These are phyloP conservation scores for Tympanoctomys barrerae DNA, from an alignment of 2,797 vertebrate species.

Conservation along the genomic window DNA sequence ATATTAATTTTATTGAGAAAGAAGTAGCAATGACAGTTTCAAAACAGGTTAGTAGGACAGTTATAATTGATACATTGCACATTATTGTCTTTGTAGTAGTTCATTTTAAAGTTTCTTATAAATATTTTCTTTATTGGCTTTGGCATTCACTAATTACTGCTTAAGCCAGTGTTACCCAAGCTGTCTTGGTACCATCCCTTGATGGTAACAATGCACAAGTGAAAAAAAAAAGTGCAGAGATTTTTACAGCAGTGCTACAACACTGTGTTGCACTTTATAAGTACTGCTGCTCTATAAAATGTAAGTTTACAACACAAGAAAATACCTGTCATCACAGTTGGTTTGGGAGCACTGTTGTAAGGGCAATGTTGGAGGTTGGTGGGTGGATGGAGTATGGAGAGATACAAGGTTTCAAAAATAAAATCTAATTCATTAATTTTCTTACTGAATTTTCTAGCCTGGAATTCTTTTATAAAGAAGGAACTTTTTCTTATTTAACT, in stretches of 20 bases:
- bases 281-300: neutral
- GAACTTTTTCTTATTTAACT: neutral
- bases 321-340: neutral
- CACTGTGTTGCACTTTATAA: neutral
- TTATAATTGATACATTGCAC: too few relatives aligned
- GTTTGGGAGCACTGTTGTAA: neutral
- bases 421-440: neutral
- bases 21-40: too few relatives aligned
- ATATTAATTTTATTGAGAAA: too few relatives aligned
- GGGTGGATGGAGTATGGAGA: neutral
- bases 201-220: neutral
- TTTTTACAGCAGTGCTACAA: neutral
- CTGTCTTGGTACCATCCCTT: neutral
- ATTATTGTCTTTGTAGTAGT: too few relatives aligned
- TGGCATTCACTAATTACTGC: neutral
- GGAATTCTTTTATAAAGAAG: conserved; percentile 17
- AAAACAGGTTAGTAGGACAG: too few relatives aligned
- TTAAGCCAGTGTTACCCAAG: neutral
- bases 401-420: neutral
- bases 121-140: neutral
- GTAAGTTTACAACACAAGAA: conserved; percentile 11
- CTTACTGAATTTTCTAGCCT: conserved; percentile 1
- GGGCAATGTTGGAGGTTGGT: neutral
- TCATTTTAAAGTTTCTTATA: neutral
- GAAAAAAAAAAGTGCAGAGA: conserved; percentile 20